Base-by-base conservation (phyloP, 1,140 invertebrate genomes). In the Portunus trituberculatus region DNA sequence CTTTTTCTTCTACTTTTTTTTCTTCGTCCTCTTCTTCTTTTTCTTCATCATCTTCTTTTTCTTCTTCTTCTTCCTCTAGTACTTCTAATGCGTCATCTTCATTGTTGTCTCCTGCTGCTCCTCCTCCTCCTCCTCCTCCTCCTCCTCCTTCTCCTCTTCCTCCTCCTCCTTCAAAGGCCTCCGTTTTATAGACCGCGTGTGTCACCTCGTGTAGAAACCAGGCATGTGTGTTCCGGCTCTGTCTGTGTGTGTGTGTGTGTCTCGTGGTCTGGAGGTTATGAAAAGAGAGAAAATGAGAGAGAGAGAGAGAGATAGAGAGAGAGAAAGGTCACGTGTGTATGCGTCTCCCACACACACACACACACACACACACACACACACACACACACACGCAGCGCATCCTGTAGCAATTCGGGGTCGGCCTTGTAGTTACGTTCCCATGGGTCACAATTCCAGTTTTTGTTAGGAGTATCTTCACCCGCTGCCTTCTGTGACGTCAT, bases 281-380 rank as follows among this genome's bases (percentile, higher is more conserved):
- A 20, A 59, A 20, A 59, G 20, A 20, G 52, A 59, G 52, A 10
- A 10, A 20, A 52, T 6, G 48, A 52, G 52, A 20, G 12, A 20
- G 52, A 59, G 52, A 20, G 12, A n/a, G 20, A 76, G 67, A 76
- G 67, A 76, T 12, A 76, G 67, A 76, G 67, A 76, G 67, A 76
- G 67, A 76, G 67, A 76, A 25, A 76, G 67, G 67, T n/a, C 67
- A 25, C 20, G 25, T 39, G 39, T 6, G 39, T 39, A 6, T 39
- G 39, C 6, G 52, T 0, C 20, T 59, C 39, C 52, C 10, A n/a
- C 67, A 76, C 67, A 76, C 67, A 76, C 67, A 76, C 67, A 76
- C 67, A 76, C 67, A 76, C 67, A 76, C 67, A 76, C 67, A 76
- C 67, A 76, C 67, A 76, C 67, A 76, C 67, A 76, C 67, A n/a